Evolutionary conservation across 2,888 invertebrate genomes (phyloP).

Genomic region (Zelleria hepariella): DNA sequence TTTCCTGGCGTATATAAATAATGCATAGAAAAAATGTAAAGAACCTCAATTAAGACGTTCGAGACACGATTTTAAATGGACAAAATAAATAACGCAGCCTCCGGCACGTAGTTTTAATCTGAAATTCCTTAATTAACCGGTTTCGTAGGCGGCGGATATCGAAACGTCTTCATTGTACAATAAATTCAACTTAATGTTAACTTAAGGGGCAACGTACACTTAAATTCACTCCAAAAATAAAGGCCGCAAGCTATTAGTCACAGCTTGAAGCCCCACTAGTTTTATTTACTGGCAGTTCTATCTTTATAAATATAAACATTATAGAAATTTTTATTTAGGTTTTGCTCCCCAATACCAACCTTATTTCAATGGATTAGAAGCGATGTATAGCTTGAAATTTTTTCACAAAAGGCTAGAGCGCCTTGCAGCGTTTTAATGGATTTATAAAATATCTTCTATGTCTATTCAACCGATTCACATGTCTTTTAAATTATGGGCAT

Average conservation of each 20-base stretch:
- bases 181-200: constrained; percentile 59
- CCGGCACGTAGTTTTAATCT: constrained; percentile 28
- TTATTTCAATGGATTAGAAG: constrained; percentile 21
- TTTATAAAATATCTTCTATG: not conserved
- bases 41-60: constrained; percentile 26
- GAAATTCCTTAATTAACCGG: constrained; percentile 34
- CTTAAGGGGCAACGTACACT: constrained; percentile 30
- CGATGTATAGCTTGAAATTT: not conserved
- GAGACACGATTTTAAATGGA: constrained; percentile 20
- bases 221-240: constrained; percentile 22
- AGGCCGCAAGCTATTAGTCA: constrained; percentile 49
- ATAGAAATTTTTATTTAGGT: constrained; percentile 37
- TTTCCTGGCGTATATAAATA: not conserved
- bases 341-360: constrained; percentile 13
- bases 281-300: constrained; percentile 42
- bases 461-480: not conserved
- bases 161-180: constrained; percentile 56
- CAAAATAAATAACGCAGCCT: constrained; percentile 41
- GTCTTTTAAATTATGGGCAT: not conserved
- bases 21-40: not conserved
- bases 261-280: constrained; percentile 55
- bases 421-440: constrained; percentile 2
- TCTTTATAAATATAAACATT: constrained; percentile 49
- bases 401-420: not conserved
- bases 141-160: constrained; percentile 38